Evolutionary conservation across 2,797 vertebrate genomes (phyloP), one percentile per base, ranked within the genome.

Genomic region (Thaleichthys pacificus): DNA sequence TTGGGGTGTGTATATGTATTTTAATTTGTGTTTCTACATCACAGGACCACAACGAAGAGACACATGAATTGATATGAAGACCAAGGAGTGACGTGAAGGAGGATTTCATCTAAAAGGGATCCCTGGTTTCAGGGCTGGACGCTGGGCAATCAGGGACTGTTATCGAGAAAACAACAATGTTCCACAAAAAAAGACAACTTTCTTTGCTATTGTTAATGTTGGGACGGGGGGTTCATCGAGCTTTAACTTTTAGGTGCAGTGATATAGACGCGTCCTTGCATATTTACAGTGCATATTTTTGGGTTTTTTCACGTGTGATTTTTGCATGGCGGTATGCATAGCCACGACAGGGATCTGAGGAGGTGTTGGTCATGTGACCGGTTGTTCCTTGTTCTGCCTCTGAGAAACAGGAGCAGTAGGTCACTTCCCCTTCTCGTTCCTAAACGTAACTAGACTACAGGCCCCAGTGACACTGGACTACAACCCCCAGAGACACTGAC

Each of bases 301-400:
- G 75, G 81, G 32, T 0, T 75, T 86, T 81, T 85, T 84, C 78
- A 82, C 69, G 77, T 86, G 81, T 88, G 84, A 71, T 87, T 61
- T 64, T 86, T 89, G 82, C 82, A 89, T 86, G 86, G 81, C 84
- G 82, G 75, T 87, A 68, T 82, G 77, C 82, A 54, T 24, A 42
- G 57, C 17, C 61, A 49, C 21, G 75, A 72, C 24, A 42, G 11
- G 35, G 7, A 14, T 38, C 21, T 4, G 28, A n/a, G 28, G 22
- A 72, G 15, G 3, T 63, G 62, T 54, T 0, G 3, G 21, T 42
- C 38, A 42, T 42, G 38, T 42, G 38, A 14, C 9, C 8, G 38
- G 9, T 11, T 42, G 38, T 42, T 24, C 5, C 64, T 12, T 22
- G 38, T 66, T 21, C 21, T 66, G 38, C 38, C 22, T 49, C 38